Evolutionary conservation across 2,113 vertebrate species (phyloP).

Genomic region (Neotoma lepida): DNA sequence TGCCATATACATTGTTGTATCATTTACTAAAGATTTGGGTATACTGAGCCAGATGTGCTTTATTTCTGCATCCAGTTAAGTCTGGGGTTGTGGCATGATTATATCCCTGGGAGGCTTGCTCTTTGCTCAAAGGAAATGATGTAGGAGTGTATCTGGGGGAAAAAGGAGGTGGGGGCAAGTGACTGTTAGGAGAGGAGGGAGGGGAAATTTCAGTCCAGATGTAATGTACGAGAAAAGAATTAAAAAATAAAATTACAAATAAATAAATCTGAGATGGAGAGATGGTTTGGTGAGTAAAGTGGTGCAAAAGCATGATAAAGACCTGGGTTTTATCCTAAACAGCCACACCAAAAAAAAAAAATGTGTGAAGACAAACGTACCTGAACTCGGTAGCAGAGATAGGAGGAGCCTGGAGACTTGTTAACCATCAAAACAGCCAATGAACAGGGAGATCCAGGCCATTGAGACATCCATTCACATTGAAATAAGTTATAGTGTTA

Average conservation of each 20-base stretch:
- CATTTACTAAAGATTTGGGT: neutral
- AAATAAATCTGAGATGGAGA: too few relatives aligned
- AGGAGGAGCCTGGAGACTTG: too few relatives aligned
- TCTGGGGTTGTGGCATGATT: too few relatives aligned
- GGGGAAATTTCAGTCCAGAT: too few relatives aligned
- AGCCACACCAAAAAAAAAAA: neutral
- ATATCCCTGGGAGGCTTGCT: too few relatives aligned
- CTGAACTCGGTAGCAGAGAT: neutral
- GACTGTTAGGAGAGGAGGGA: too few relatives aligned
- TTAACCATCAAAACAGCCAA: neutral
- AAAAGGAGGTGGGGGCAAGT: too few relatives aligned
- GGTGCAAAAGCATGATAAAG: neutral
- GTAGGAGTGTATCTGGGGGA: too few relatives aligned
- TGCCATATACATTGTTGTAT: neutral
- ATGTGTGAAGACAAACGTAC: neutral
- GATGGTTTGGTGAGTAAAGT: neutral
- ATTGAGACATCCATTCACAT: neutral
- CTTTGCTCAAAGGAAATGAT: too few relatives aligned
- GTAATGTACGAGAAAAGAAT: too few relatives aligned
- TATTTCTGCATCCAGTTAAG: neutral
- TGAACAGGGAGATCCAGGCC: neutral
- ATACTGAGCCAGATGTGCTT: neutral
- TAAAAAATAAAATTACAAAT: too few relatives aligned
- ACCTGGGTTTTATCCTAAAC: fast-evolving
- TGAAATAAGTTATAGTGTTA: neutral